Base-by-base conservation (phyloP, 2,888 invertebrate species). In the Andrena chrysosceles region DNA sequence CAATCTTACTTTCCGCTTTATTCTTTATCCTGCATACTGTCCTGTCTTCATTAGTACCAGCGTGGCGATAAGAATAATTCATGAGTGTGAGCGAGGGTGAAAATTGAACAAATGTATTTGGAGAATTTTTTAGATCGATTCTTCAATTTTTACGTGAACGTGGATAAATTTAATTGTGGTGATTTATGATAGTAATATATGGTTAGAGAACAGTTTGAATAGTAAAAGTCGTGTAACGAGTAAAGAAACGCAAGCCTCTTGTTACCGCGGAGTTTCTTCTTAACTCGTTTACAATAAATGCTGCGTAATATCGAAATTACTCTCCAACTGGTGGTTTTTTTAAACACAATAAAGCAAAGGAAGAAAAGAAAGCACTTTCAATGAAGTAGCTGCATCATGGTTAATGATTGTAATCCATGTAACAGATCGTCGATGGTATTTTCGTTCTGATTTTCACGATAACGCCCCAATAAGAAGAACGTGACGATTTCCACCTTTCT, bases 361-460 rank as follows among this genome's bases (percentile, higher is more conserved):
- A 23, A 68, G 23, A 10, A 16, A 33, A 33, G 23, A 4, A 8
- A 13, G 20, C 5, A 13, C 7, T 56, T 62, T 35, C 26, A 13
- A n/a, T 49, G 52, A 73, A 54, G 26, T 29, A 42, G 48, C 31
- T 16, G 52, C 10, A 20, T 73, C 78, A 56, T 73, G n/a, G 13
- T 29, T 10, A 6, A 60, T 49, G 42, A 72, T 31, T 60, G 35
- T 59, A 16, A 49, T 35, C 49, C 56, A 31, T 26, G 56, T 20
- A 54, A 54, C 78, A 81, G 73, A 20, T 74, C 78, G 35, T 63
- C 54, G 73, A 75, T 33, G 56, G 7, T 49, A 33, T 79, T 85
- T 82, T 85, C 69, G 69, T 77, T 54, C 59, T 59, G 69, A 81
- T 69, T 67, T 48, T 42, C 16, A 48, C 29, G 42, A 35, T 35